phyloP scores from a whole-genome alignment of 1,140 invertebrate species.

The Papilio aristodemus region DNA sequence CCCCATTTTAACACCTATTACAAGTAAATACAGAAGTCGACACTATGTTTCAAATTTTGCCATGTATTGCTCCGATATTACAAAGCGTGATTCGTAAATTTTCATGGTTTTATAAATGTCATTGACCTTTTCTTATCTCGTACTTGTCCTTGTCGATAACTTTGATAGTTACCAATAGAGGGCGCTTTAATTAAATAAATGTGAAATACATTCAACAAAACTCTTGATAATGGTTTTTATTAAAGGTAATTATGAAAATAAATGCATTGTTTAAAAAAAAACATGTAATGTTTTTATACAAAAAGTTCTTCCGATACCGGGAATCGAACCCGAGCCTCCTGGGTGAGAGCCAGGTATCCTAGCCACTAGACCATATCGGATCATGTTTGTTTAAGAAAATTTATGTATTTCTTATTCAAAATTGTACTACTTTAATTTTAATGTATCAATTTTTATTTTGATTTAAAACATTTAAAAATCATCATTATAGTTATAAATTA shows the following conservation, averaged over 20 bases:
- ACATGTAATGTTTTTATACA: too few relatives aligned
- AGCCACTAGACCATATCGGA: slow-evolving; percentile 17
- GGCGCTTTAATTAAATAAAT: not conserved
- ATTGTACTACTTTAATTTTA: not conserved
- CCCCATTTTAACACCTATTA: too few relatives aligned
- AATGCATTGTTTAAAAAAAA: not conserved
- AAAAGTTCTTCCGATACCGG: slow-evolving; percentile 58
- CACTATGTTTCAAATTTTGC: not conserved
- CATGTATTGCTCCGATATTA: not conserved
- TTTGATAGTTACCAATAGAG: not conserved
- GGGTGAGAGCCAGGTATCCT: slow-evolving; percentile 56
- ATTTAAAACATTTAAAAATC: too few relatives aligned
- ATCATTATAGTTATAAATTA: too few relatives aligned
- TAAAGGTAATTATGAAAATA: not conserved
- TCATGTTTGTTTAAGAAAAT: not conserved
- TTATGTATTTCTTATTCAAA: not conserved
- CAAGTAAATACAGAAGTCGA: too few relatives aligned
- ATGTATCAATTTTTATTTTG: too few relatives aligned
- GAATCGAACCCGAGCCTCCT: slow-evolving; percentile 67
- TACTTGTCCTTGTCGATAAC: not conserved
- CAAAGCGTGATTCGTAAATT: slow-evolving; percentile 1
- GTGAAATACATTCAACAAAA: not conserved
- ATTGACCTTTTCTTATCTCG: not conserved
- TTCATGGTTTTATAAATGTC: not conserved
- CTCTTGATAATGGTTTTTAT: too few relatives aligned